Evolutionary conservation across 2,888 invertebrate genomes (phyloP).

Genomic region (Sminthurinus aureus): DNA sequence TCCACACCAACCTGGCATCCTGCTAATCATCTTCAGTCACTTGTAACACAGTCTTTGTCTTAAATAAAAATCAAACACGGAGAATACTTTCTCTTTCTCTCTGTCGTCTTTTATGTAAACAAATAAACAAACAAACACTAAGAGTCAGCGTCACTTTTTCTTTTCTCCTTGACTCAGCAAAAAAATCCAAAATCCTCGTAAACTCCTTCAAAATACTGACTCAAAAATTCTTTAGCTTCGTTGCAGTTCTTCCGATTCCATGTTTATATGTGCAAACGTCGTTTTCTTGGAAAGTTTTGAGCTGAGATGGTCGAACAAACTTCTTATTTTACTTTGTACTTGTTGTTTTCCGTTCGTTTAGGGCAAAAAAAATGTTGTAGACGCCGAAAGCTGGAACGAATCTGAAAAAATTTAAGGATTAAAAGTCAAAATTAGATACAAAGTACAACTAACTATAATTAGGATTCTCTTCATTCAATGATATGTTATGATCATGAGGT

Average conservation of each 20-base stretch:
- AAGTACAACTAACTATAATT: no score
- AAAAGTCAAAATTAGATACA: no score
- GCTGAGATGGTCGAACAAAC: no score
- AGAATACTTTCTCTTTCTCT: not conserved
- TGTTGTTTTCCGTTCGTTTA: no score
- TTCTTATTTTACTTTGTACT: no score
- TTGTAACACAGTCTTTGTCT: not conserved
- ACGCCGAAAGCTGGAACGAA: no score
- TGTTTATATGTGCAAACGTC: not conserved
- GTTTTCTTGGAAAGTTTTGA: no score
- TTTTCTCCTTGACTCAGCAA: not conserved
- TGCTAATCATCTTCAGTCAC: not conserved
- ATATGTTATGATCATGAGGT: no score
- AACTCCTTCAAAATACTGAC: not conserved
- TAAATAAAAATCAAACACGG: not conserved
- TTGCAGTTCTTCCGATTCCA: not conserved
- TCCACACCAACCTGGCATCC: not conserved
- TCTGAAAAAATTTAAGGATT: no score
- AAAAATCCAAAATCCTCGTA: no score
- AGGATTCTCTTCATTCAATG: no score
- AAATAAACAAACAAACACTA: not conserved
- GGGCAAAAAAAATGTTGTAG: no score
- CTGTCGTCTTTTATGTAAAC: not conserved
- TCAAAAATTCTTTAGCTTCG: not conserved
- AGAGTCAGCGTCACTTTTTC: not conserved